phyloP scores from a whole-genome alignment of 2,113 vertebrate species.

The Melanocharis versteri region DNA sequence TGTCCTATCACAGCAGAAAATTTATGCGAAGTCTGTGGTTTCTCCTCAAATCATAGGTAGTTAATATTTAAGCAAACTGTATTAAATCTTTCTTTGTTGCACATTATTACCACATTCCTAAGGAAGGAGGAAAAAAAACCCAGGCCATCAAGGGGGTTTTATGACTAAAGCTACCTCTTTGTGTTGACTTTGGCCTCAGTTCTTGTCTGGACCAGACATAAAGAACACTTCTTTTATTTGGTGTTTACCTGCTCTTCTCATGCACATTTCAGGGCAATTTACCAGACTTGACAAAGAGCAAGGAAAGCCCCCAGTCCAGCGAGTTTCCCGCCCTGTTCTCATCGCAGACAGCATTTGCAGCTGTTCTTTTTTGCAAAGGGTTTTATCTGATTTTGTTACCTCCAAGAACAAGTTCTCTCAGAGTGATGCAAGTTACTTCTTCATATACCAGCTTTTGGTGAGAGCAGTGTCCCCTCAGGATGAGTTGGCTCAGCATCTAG shows the following conservation, averaged over 20 bases:
- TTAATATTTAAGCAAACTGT: neutral
- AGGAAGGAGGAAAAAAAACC: neutral
- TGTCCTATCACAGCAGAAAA: neutral
- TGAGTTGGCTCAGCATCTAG: neutral
- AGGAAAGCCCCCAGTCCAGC: neutral
- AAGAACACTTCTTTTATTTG: neutral
- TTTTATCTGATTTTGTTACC: neutral
- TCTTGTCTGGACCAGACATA: neutral
- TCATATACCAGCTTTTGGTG: neutral
- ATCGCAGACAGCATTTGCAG: neutral
- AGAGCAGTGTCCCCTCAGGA: neutral
- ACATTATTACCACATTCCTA: neutral
- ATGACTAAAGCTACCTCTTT: neutral
- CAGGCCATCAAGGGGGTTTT: neutral
- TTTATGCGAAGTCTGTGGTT: neutral
- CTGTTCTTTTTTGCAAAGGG: neutral
- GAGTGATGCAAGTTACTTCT: neutral
- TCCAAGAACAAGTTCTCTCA: neutral
- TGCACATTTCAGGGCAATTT: neutral
- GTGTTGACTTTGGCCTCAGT: conserved; percentile 20
- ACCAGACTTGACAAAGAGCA: neutral
- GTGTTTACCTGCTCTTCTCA: neutral
- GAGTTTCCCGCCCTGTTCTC: neutral
- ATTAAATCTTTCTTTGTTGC: neutral
- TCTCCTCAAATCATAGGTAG: neutral